Percentiles rank a stretch among this genome's conserved stretches.
phyloP scores from a whole-genome alignment of 2,797 vertebrate species.

The Meda fulgida region DNA sequence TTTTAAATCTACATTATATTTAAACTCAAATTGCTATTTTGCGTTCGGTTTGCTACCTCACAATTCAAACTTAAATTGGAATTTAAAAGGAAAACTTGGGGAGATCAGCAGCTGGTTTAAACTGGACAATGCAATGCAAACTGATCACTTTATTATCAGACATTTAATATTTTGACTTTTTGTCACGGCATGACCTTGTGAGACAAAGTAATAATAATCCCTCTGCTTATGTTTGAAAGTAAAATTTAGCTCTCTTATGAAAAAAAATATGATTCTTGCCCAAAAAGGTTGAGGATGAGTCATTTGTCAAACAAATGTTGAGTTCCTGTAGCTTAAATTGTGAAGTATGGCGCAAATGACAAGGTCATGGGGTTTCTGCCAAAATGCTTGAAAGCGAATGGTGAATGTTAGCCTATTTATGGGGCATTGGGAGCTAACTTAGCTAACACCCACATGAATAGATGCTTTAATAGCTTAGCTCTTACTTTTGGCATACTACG shows the following conservation, averaged over 20 bases:
- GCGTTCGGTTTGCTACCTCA: neutral
- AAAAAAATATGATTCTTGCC: neutral
- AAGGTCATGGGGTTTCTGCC: neutral
- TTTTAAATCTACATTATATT: neutral
- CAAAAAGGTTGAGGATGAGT: neutral
- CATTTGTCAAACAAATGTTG: neutral
- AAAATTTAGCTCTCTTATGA: neutral
- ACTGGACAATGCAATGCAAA: neutral
- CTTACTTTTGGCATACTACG: neutral
- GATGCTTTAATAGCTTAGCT: slow-evolving; percentile 7
- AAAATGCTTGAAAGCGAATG: neutral
- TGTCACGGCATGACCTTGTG: neutral
- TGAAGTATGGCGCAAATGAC: neutral
- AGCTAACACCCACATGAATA: neutral
- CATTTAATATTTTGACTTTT: neutral
- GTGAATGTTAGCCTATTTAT: too few relatives aligned
- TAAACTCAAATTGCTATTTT: neutral
- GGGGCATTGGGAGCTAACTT: neutral
- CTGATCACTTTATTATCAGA: neutral
- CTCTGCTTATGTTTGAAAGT: neutral
- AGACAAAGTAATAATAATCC: neutral
- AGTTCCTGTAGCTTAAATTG: neutral
- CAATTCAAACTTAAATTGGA: neutral
- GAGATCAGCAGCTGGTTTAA: neutral
- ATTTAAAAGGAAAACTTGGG: neutral